phyloP scores from a whole-genome alignment of 2,888 invertebrate genomes.

The Pheosia tremula region DNA sequence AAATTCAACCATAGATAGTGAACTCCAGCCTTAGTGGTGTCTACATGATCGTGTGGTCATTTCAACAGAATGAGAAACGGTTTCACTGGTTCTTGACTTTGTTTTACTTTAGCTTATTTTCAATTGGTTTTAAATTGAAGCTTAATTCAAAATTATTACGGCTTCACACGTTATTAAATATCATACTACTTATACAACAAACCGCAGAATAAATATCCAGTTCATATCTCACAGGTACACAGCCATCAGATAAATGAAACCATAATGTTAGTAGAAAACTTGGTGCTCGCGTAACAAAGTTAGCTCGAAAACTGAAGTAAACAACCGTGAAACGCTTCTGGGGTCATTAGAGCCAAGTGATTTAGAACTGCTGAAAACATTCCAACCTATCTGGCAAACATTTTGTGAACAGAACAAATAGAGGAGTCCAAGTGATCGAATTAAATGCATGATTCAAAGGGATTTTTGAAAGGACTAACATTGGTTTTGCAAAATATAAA shows the following conservation, averaged over 20 bases:
- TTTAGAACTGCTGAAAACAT: slow-evolving; percentile 39
- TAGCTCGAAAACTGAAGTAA: slow-evolving; percentile 38
- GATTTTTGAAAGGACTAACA: background rate
- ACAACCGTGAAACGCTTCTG: slow-evolving; percentile 45
- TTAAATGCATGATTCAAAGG: no score
- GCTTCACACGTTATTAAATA: no score
- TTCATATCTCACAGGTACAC: slow-evolving; percentile 11
- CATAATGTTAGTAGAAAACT: slow-evolving; percentile 41
- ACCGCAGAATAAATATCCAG: slow-evolving; percentile 8
- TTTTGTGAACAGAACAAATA: slow-evolving; percentile 17
- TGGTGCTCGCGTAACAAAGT: slow-evolving; percentile 32
- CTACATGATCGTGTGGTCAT: no score
- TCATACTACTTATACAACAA: no score
- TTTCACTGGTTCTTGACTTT: no score
- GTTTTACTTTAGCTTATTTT: no score
- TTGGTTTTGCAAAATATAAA: no score
- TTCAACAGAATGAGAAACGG: no score
- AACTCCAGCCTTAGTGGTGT: no score
- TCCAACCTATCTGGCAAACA: slow-evolving; percentile 30
- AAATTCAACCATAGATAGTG: no score
- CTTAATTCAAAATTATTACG: no score
- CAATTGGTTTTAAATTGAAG: no score
- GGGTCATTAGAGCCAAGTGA: slow-evolving; percentile 46
- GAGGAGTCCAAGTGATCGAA: background rate
- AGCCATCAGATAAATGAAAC: slow-evolving; percentile 34